Base-by-base conservation (phyloP, 2,888 invertebrate genomes). In the Cryptocheilus praepositus region DNA sequence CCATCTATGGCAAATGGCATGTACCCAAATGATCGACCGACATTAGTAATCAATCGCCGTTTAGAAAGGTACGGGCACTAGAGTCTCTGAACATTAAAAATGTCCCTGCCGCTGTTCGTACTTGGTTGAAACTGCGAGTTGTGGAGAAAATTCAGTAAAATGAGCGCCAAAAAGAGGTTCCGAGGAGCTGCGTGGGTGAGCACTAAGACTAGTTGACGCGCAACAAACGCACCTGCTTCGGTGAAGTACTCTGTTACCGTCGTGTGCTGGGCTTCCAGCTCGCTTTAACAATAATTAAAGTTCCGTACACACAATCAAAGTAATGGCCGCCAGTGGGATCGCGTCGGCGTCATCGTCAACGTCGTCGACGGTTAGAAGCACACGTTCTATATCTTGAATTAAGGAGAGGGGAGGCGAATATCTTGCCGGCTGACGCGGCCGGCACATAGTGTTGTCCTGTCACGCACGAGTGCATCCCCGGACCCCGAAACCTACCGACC, bases 301-400 rank as follows among this genome's bases (percentile, higher is more conserved):
- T 80, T 78, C 79, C 76, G 81, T 70, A 81, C 81, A 80, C 77
- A 84, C 83, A 85, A 84, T 85, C 84, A 83, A 81, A 83, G 83
- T 84, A 86, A 86, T 84, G 84, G 85, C 79, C 75, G 81, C 72
- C 68, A 28, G 61, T 57, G 70, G 64, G 55, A 65, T 52, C 63
- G 67, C 56, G 70, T 59, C 58, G 64, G 45, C 63, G 69, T 45
- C 51, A 64, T 64, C 61, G 71, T 70, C 70, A 63, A 60, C 71
- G 67, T 64, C 57, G 76, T 16, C 70, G 73, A 67, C 72, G 73
- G 77, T 74, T 73, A 77, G 81, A 79, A 75, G 72, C 77, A 75
- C 74, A 36, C 36, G 36, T 11, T 4, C 36, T 36, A 1, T 36
- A 36, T 36, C 36, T 36, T 36, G 36, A 36, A 2, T 4, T 1